Evolutionary conservation across 2,113 vertebrate species (phyloP), one percentile per base, ranked within the genome.

Genomic region (Halichoerus grypus): DNA sequence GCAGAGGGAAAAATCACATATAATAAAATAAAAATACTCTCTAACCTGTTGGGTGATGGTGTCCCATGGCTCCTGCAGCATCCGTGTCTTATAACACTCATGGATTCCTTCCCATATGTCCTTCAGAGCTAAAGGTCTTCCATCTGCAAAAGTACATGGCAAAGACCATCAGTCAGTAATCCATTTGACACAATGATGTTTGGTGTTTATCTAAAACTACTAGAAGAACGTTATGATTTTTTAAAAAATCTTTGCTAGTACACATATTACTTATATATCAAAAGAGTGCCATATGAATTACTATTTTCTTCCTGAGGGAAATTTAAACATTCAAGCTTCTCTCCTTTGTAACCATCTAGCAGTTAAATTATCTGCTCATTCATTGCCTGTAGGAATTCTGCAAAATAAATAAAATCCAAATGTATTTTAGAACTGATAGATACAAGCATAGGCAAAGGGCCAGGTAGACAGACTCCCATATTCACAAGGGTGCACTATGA

Each of bases 41-140:
- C 97, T 97, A 92, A 99, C 99, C 99, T 99, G 99, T 89, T 99
- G 99, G 61, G 99, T 99, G 63, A 99, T 99, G 0, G 99, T 99
- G 85, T 99, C 99, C 99, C 99, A 99, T 4, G 99, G 99, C 18
- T 98, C 99, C 57, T 99, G 99, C 76, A 98, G 98, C 42, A 99
- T 98, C 57, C 98, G 98, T 2, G 93, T 94, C 96, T 97, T 99
- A 96, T 99, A 99, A 98, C 99, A 99, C 7, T 98, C 98, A 96
- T 99, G 99, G 87, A 99, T 98, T 22, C 98, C 98, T 82, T 98
- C 98, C 99, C 99, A 99, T 84, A 99, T 98, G 80, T 99, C 99
- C 97, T 99, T 98, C 94, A 99, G 98, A 15, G 98, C 98, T 96
- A 99, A 98, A 71, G 99, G 99, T 96, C 97, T 99, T 95, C 99